Evolutionary conservation across 2,113 vertebrate species (phyloP), one percentile per base, ranked within the genome.

Genomic region (Paratilapia polleni): DNA sequence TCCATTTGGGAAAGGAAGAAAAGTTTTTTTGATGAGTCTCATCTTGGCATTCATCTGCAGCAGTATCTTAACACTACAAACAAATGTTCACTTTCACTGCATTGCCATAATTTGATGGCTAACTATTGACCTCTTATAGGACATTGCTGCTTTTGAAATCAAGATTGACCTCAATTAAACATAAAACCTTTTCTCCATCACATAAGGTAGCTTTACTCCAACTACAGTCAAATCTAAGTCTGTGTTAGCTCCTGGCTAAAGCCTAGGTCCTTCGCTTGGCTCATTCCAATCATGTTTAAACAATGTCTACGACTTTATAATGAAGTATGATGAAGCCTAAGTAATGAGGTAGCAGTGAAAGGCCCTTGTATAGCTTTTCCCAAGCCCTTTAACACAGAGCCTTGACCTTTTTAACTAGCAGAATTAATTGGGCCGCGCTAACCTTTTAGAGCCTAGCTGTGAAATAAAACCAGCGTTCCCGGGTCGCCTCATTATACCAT

Each of bases 351-450:
- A 82, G 86, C 86, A 24, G 80, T 81, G 68, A 87, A 78, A 85
- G 80, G 62, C 76, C 87, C 88, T 87, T 76, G 78, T 88, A 85
- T 84, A 84, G 84, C 64, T 90, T 93, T 81, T 93, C 94, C 93
- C 92, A 77, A 92, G 92, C 90, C 91, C 92, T 93, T 93, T 92
- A 86, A 88, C 93, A 93, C 80, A 75, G 90, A 89, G 93, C 90
- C 66, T 66, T 95, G 95, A 95, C 96, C 95, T 96, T 96, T 96
- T 93, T 96, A 96, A 96, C 94, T 80, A 93, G 88, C 86, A 79
- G 88, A 94, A 94, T 95, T 96, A 96, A 96, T 96, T 96, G 94
- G 94, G 89, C 87, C 26, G 80, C 80, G 82, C 92, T 95, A 95
- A 96, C 95, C 95, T 96, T 96, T 96, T 78, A 79, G 93, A 93